Percentiles rank a stretch among this genome's conserved stretches.
phyloP scores from a whole-genome alignment of 2,888 invertebrate genomes.

The Hemistola chrysoprasaria region DNA sequence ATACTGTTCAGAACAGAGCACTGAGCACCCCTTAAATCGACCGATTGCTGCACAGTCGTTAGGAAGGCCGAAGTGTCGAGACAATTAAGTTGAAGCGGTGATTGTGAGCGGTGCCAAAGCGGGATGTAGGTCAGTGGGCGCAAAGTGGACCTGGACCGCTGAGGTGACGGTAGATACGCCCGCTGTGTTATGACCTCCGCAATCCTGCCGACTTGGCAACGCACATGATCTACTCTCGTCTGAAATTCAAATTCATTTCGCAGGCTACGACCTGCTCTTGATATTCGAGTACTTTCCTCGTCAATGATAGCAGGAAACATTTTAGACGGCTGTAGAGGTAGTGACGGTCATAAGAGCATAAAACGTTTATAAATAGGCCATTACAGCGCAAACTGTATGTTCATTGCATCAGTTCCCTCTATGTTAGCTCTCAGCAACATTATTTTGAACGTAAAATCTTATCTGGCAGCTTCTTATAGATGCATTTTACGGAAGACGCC shows the following conservation, averaged over 20 bases:
- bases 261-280: conserved; percentile 28
- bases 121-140: conserved; percentile 76
- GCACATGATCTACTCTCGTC: conserved; percentile 36
- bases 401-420: conserved; percentile 21
- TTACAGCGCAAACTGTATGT: conserved; percentile 25
- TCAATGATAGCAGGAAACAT: conserved; percentile 7
- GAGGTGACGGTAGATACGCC: conserved; percentile 61
- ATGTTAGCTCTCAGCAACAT: conserved; percentile 45
- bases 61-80: conserved; percentile 78
- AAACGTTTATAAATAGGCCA: conserved; percentile 26
- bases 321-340: conserved; percentile 4
- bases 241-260: conserved; percentile 37
- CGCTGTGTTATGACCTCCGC: conserved; percentile 53
- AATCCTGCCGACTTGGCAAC: conserved; percentile 59
- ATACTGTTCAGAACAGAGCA: conserved; percentile 48
- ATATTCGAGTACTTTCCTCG: conserved; percentile 24
- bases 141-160: conserved; percentile 68
- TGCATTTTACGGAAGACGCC: conserved; percentile 65
- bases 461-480: conserved; percentile 60
- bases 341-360: conserved; percentile 23
- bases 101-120: conserved; percentile 81
- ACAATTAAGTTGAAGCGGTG: conserved; percentile 82
- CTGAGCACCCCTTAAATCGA: conserved; percentile 69
- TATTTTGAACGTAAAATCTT: conserved; percentile 65
- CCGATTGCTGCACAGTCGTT: conserved; percentile 79